Base-by-base conservation (phyloP, 2,113 vertebrate genomes). In the Paramisgurnus dabryanus region DNA sequence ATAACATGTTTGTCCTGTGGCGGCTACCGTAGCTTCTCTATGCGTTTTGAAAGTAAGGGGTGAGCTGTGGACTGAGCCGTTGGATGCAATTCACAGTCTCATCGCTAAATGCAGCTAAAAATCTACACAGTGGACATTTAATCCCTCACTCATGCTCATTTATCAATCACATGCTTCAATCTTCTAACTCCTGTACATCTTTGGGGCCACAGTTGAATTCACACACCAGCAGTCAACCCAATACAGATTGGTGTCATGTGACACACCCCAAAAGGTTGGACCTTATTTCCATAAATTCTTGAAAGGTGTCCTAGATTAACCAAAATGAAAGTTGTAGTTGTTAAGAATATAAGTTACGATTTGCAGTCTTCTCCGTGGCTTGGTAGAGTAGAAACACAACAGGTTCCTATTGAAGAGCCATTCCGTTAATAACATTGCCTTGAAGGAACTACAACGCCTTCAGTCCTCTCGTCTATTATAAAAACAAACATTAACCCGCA, bases 271-370 rank as follows among this genome's bases (percentile, higher is more conserved):
- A 3, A 9, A 43, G 80, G 43, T 43, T 39, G 58, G 66, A 63
- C 71, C 86, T 41, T 72, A 45, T 84, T 80, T 58, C 12, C 12
- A 8, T 68, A 76, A 87, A 84, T 77, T 75, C 79, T 80, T 7
- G 77, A 70, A 70, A 85, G 79, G 82, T 87, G 85, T 85, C 80
- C 87, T 81, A 74, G 81, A 87, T 90, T 89, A 87, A 90, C 88
- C 87, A 83, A 92, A 90, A 90, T 86, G 87, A 87, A 50, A 89
- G 87, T 89, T 81, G 84, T 86, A 87, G 88, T 85, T 83, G 83
- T 87, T 87, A 90, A 89, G 84, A 83, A 85, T 86, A 88, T 47
- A 72, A 84, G 71, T 72, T 81, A 67, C 67, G 70, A 87, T 82
- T 80, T 80, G 82, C 83, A 87, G 86, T 53, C 50, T 66, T 34